Base-by-base conservation (phyloP, 1,140 invertebrate species). In the Drosophila tropicalis region DNA sequence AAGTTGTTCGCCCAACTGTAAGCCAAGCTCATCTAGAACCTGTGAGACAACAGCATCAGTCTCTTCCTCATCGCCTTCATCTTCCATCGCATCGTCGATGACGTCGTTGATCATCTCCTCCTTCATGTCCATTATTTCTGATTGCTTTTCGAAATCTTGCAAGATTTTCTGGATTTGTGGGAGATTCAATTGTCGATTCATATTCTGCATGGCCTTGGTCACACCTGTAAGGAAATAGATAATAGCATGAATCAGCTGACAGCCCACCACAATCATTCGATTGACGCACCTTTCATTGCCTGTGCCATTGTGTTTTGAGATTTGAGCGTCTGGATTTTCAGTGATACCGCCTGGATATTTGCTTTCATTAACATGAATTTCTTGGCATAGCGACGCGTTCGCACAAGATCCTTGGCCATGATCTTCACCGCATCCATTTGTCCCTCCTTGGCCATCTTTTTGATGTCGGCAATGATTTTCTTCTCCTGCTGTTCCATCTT, bases 381-480 rank as follows among this genome's bases (percentile, higher is more conserved):
- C 92, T 99, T 99, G 22, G 97, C 95, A 90, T 99, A 99, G 76
- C 96, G 94, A 70, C 99, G 94, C 10, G 99, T 99, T 80, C 99
- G 94, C 1, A 99, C 99, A 68, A 99, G 93, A 94, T 99, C 99
- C 93, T 98, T 99, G 1, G 99, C 99, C 98, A 99, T 99, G 76
- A 99, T 99, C 95, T 99, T 99, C 0, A 99, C 99, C 63, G 99
- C 98, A 94, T 99, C 99, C 98, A 99, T 99, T 94, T 99, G 99
- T 44, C 98, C 98, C 92, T 99, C 97, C 92, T 99, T 99, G 2
- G 99, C 99, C 93, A 99, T 96, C 94, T 99, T 99, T 92, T 99
- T 99, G 69, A 99, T 99, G 92, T 99, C 99, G 4, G 95, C 95
- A 72, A 99, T 99, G 44, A 99, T 96, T 93, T 99, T 99, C 92